Percentiles rank a stretch among this genome's conserved stretches.
phyloP scores from a whole-genome alignment of 2,113 vertebrate species.

The Muntiacus muntjak region DNA sequence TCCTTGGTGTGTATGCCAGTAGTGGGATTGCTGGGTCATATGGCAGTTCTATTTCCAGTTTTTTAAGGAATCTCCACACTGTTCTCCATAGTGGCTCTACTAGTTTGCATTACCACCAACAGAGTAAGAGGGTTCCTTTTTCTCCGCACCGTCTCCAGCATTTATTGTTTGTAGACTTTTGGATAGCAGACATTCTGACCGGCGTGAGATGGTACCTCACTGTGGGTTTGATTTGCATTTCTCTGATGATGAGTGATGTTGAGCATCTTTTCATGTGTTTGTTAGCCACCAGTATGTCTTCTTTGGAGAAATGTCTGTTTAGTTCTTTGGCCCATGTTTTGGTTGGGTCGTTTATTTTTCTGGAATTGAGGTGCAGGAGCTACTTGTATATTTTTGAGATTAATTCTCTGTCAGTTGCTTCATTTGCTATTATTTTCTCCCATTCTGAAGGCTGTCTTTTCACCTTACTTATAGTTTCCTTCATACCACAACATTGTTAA shows the following conservation, averaged over 20 bases:
- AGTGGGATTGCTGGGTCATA: no score
- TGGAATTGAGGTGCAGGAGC: neutral
- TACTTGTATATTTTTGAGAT: neutral
- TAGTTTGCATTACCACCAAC: neutral
- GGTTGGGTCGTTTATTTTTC: neutral
- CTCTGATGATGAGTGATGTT: neutral
- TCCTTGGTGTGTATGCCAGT: no score
- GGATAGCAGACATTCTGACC: neutral
- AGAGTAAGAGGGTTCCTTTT: neutral
- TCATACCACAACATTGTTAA: neutral
- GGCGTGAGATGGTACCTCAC: neutral
- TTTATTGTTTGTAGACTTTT: neutral
- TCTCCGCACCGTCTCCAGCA: neutral
- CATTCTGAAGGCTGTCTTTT: neutral
- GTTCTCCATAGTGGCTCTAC: no score
- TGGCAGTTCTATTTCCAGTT: no score
- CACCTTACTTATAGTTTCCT: neutral
- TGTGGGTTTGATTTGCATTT: neutral
- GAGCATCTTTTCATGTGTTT: neutral
- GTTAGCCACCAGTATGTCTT: neutral
- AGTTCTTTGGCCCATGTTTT: neutral
- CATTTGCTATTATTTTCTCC: neutral
- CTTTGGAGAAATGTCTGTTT: neutral
- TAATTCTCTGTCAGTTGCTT: neutral
- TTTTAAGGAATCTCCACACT: no score